Percentiles rank a stretch among this genome's conserved stretches.
phyloP scores from a whole-genome alignment of 2,797 vertebrate species.

The Botia almorhae region DNA sequence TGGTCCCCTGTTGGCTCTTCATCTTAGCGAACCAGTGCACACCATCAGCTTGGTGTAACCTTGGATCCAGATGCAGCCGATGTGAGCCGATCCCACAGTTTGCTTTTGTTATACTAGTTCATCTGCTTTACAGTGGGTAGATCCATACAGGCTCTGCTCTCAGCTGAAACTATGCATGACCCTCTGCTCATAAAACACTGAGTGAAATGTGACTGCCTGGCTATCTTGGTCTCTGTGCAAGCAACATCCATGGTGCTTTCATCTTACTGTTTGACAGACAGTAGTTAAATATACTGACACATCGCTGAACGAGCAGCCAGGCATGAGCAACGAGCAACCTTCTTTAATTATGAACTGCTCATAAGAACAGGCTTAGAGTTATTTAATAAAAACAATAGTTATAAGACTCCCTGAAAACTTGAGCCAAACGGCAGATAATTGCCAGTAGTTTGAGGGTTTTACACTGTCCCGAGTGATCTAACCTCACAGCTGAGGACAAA shows the following conservation, averaged over 20 bases:
- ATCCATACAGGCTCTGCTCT: slow-evolving; percentile 31
- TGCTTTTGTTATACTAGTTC: too few species aligned
- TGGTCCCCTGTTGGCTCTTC: too few species aligned
- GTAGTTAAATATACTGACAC: slow-evolving; percentile 51
- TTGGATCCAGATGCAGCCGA: too few species aligned
- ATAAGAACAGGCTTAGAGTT: slow-evolving; percentile 10
- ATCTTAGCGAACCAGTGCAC: too few species aligned
- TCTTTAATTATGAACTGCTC: slow-evolving; percentile 25
- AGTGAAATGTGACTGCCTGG: slow-evolving; percentile 26
- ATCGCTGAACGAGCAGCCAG: background rate
- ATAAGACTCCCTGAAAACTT: background rate
- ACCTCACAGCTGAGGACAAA: slow-evolving; percentile 13
- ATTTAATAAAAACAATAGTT: slow-evolving; percentile 13
- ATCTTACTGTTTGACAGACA: slow-evolving; percentile 47
- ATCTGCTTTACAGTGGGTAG: slow-evolving; percentile 1
- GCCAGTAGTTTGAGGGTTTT: background rate
- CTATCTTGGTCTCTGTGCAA: slow-evolving; percentile 32
- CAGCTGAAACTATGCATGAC: slow-evolving; percentile 37
- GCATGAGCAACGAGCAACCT: slow-evolving; percentile 47
- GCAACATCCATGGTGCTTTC: slow-evolving; percentile 40
- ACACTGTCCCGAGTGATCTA: slow-evolving; percentile 14
- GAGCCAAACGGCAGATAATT: background rate
- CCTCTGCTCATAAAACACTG: slow-evolving; percentile 50
- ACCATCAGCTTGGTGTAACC: too few species aligned
- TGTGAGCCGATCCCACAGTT: background rate